Conservation (phyloP, 2,888 invertebrate genomes). For the Sarcophaga subvicina region DNA sequence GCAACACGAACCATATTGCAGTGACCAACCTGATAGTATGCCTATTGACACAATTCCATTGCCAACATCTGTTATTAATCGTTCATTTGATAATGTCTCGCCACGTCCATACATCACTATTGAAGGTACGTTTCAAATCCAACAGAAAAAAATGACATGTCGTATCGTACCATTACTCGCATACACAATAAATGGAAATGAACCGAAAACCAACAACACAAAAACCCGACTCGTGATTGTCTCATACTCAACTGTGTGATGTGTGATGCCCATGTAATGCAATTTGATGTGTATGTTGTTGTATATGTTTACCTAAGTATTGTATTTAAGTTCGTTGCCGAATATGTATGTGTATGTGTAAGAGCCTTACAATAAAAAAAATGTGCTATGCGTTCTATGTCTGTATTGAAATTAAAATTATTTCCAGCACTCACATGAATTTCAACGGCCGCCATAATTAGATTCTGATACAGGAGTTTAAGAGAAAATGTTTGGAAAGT, state of each 20-base stretch:
- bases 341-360: no score
- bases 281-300: constrained; percentile 1
- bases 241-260: no score
- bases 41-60: constrained; percentile 39
- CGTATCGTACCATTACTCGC: neutral
- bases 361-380: no score
- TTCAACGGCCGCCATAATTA: no score
- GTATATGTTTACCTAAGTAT: neutral
- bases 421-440: no score
- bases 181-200: no score
- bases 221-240: no score
- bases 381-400: no score
- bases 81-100: constrained; percentile 79
- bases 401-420: no score
- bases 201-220: no score
- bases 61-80: constrained; percentile 71
- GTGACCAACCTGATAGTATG: constrained; percentile 31
- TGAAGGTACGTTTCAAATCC: constrained; percentile 75
- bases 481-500: no score
- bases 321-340: neutral
- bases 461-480: no score
- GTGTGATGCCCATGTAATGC: neutral
- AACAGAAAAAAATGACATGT: neutral
- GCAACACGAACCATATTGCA: constrained; percentile 18
- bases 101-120: constrained; percentile 78